A percentile compares a stretch with the other conserved stretches of the same genome.
Evolutionary conservation across 1,140 invertebrate genomes (phyloP).

Genomic region (Colletes latitarsis): DNA sequence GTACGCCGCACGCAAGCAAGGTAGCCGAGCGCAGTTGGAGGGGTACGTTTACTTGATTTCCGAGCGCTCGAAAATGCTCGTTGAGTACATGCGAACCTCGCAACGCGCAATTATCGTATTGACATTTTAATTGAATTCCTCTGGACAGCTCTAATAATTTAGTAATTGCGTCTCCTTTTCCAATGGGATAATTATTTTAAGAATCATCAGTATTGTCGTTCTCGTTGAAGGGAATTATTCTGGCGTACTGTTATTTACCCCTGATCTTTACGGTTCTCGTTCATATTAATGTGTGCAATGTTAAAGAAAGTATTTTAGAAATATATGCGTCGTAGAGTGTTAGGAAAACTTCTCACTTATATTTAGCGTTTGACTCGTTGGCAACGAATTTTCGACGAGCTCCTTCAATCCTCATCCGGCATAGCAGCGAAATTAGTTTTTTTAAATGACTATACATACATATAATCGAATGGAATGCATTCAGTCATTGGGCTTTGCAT

Average conservation of each 20-base stretch:
- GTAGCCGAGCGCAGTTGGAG: background rate
- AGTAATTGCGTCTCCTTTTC: conserved; percentile 3
- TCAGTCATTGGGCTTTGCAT: no score
- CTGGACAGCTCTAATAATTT: background rate
- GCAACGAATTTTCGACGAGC: no score
- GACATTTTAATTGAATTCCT: background rate
- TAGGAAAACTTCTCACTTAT: no score
- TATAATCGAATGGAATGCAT: no score
- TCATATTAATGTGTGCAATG: no score
- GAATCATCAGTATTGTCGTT: conserved; percentile 1
- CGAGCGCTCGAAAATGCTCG: background rate
- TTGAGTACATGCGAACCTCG: conserved; percentile 10
- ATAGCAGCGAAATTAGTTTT: no score
- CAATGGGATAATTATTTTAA: conserved; percentile 7
- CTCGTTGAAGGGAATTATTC: background rate
- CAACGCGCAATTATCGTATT: conserved; percentile 27
- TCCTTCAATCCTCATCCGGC: no score
- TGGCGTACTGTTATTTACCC: background rate
- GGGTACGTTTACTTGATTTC: conserved; percentile 38
- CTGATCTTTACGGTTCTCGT: no score
- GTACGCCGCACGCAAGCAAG: background rate
- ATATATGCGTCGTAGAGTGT: no score
- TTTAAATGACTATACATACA: no score
- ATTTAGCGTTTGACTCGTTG: no score
- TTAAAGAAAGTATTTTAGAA: no score